Evolutionary conservation across 2,113 vertebrate genomes (phyloP).

Genomic region (Condylura cristata): DNA sequence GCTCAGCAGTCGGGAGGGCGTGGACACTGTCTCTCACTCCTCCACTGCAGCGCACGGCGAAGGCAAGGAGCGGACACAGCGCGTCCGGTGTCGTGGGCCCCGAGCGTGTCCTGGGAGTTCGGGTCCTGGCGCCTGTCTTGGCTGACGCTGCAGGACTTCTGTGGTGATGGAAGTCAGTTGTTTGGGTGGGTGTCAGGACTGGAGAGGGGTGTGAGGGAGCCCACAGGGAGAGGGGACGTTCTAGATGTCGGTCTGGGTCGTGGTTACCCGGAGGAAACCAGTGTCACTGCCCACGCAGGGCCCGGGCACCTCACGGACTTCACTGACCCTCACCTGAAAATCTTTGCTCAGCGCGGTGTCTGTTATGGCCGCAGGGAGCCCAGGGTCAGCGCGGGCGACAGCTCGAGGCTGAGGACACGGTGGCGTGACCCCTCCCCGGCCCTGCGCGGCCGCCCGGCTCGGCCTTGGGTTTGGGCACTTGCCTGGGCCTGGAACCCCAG

Average conservation of each 20-base stretch:
- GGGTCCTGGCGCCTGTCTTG: no score
- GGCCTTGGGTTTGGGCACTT: background rate
- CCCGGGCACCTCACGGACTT: background rate
- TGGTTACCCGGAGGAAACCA: background rate
- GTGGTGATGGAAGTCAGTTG: rapidly evolving
- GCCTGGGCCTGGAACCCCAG: background rate
- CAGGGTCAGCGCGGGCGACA: no score
- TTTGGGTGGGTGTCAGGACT: rapidly evolving
- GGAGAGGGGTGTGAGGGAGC: background rate
- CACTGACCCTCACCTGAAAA: background rate
- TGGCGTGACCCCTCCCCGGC: no score
- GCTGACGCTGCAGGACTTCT: background rate
- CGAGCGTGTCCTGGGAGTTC: no score
- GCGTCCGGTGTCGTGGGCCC: rapidly evolving
- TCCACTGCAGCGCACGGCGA: rapidly evolving
- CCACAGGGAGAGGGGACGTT: rapidly evolving
- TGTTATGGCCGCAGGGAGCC: background rate
- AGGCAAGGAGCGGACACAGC: rapidly evolving
- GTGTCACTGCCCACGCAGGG: background rate
- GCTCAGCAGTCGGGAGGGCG: background rate
- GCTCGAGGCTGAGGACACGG: no score
- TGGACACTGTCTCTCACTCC: rapidly evolving
- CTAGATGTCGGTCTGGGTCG: rapidly evolving
- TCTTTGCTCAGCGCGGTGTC: background rate
- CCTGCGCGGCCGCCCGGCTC: background rate